These are phyloP conservation scores for Myotis planiceps DNA, from an alignment of 2,797 vertebrate species.

Conservation along the genomic window DNA sequence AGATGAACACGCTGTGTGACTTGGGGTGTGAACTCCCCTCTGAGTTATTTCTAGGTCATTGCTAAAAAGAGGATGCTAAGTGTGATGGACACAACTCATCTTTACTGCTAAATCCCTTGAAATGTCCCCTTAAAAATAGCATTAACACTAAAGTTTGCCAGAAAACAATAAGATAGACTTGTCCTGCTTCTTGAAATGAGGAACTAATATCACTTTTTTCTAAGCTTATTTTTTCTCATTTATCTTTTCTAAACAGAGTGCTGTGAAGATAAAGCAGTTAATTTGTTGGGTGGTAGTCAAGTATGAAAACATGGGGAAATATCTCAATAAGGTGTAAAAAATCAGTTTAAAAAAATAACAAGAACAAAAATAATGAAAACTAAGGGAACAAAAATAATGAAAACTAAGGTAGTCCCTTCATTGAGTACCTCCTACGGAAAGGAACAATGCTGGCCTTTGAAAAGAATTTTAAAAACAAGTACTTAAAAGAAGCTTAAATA, in stretches of 20 bases:
- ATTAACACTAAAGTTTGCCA: neutral
- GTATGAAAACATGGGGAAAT: neutral
- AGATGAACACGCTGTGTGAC: neutral
- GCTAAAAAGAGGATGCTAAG: neutral
- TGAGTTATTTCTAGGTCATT: neutral
- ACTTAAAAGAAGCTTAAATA: neutral
- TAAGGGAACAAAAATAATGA: neutral
- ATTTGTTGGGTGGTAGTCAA: neutral
- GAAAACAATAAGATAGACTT: neutral
- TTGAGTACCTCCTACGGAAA: neutral
- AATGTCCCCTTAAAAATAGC: neutral
- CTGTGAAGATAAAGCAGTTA: neutral
- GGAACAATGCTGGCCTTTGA: neutral
- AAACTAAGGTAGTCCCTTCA: neutral
- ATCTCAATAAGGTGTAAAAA: neutral
- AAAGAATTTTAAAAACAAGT: neutral
- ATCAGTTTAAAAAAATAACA: neutral
- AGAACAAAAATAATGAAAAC: neutral
- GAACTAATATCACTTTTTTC: neutral
- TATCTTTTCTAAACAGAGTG: slow-evolving; percentile 38
- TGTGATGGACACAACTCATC: neutral
- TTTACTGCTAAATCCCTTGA: neutral
- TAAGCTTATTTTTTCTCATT: neutral
- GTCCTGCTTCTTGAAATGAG: neutral
- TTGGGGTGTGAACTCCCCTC: neutral